Evolutionary conservation across 2,888 invertebrate genomes (phyloP).

Genomic region (Galerucella calmariensis): DNA sequence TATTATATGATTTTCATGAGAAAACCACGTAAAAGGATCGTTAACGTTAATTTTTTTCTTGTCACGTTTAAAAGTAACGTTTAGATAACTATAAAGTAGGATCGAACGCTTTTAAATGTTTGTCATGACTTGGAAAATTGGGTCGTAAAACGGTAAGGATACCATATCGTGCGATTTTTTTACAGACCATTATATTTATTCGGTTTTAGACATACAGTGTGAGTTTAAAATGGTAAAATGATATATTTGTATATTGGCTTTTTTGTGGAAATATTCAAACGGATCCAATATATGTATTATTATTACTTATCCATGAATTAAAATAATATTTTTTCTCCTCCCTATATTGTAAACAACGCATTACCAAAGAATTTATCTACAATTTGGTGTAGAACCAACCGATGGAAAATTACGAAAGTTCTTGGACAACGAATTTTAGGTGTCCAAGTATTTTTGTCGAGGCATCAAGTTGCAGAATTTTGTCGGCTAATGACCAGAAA

Average conservation of each 20-base stretch:
- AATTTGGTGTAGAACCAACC: too few species aligned
- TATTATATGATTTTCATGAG: not conserved
- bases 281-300: too few species aligned
- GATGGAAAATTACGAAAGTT: too few species aligned
- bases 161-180: conserved; percentile 10
- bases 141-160: conserved; percentile 26
- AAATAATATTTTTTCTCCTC: too few species aligned
- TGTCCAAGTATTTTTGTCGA: too few species aligned
- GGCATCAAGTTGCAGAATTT: too few species aligned
- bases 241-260: not conserved
- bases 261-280: not conserved
- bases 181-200: not conserved
- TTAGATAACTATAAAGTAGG: conserved; percentile 20
- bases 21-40: conserved; percentile 17
- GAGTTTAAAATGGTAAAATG: not conserved
- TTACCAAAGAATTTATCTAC: too few species aligned
- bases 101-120: conserved; percentile 20
- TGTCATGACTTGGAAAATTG: conserved; percentile 20
- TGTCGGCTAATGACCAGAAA: too few species aligned
- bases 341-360: too few species aligned
- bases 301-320: too few species aligned
- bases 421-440: too few species aligned
- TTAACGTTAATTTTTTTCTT: conserved; percentile 26
- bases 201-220: not conserved
- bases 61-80: conserved; percentile 22